Base-by-base conservation (phyloP, 2,888 invertebrate species). In the Aphrophora alni region DNA sequence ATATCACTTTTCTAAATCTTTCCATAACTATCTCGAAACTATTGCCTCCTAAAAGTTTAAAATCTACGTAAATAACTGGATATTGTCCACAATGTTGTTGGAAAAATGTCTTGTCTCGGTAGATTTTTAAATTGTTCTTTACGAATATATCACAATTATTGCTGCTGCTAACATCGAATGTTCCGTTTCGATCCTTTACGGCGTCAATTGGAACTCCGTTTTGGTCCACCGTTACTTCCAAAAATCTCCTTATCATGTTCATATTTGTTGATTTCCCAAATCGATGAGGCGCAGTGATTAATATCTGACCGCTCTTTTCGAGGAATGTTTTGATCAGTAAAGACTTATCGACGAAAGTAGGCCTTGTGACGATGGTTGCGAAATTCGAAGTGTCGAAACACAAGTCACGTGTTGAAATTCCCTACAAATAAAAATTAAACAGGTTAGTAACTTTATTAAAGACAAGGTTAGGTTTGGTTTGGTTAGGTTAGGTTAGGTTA, bases 181-280 rank as follows among this genome's bases (percentile, higher is more conserved):
- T 10, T 10, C 33, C 33, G 10, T 33, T 33, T 33, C 10, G 5
- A 7, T 7, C 4, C 14, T 14, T 44, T n/a, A n/a, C 33, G 33
- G 5, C 33, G 33, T 33, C 33, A 33, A n/a, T n/a, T 44, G 12
- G 2, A 14, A 14, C 8, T 14, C 8, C 8, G 33, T 33, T 33
- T 3, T 8, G 5, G 33, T 33, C 33, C 5, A 8, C 33, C 2
- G n/a, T n/a, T 3, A 21, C 10, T 21, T 59, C 59, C 21, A 59
- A 59, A 59, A 59, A 59, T 14, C 59, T n/a, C 44, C 28, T 77
- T 0, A 38, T 27, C 77, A 77, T 77, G 38, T 77, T 77, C 68
- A 77, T 38, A 24, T 70, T 77, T 21, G 77, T 77, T 14, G 77
- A 77, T 28, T 77, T 77, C 0, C 77, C 77, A 25, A 71, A 77